A percentile compares a stretch with the other conserved stretches of the same genome.
These are phyloP conservation scores for Stenolophus ochropezus DNA, from an alignment of 2,888 invertebrate genomes.

Conservation along the genomic window DNA sequence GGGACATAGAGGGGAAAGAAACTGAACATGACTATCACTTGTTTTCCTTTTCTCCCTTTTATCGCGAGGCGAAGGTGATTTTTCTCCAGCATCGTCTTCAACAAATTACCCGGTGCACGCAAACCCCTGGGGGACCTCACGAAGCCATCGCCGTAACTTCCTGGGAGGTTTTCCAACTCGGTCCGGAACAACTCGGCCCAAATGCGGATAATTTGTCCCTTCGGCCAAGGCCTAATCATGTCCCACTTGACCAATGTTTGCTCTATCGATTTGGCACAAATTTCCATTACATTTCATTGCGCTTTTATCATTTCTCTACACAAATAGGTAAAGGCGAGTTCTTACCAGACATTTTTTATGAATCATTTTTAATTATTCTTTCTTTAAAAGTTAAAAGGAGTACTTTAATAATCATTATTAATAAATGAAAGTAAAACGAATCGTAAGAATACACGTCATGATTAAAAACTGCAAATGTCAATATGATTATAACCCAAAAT, in stretches of 20 bases:
- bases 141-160: constrained; percentile 24
- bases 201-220: neutral
- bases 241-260: neutral
- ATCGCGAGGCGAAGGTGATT: constrained; percentile 1
- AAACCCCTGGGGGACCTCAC: constrained; percentile 49
- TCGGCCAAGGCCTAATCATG: neutral
- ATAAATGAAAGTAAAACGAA: no score
- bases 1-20: neutral
- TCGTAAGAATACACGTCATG: no score
- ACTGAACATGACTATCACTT: constrained; percentile 18
- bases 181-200: neutral
- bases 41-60: constrained; percentile 18
- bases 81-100: constrained; percentile 36
- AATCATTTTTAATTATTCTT: no score
- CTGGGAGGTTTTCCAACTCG: neutral
- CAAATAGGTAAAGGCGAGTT: no score
- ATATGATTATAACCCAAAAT: no score
- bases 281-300: no score
- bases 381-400: no score
- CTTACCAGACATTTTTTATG: no score
- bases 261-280: no score
- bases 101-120: constrained; percentile 45
- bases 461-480: no score
- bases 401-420: no score
- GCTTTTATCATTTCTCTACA: no score